Base-by-base conservation (phyloP, 2,888 invertebrate species). In the Drosophila barbarae region DNA sequence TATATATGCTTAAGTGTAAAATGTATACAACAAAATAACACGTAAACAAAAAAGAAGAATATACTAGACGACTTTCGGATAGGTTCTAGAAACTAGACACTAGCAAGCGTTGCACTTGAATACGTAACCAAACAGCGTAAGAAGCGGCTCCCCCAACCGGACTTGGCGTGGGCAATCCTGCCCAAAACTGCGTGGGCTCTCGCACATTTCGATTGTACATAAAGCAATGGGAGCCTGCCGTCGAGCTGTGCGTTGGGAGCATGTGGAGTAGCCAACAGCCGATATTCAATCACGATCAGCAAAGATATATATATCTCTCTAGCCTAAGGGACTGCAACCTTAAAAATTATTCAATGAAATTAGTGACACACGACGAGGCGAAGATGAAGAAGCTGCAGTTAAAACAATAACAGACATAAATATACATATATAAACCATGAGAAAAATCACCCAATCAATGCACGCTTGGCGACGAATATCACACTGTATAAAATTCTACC, bases 401-500 rank as follows among this genome's bases (percentile, higher is more conserved):
- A 49, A 50, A 49, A 36, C 26, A 54, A 52, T 39, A 67, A 41
- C 13, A 46, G 15, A 44, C 42, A 50, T 30, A 53, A 69, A 13
- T 39, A 21, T 39, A 72, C 69, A 46, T 42, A 23, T 28, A 44
- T 28, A 44, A 2, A 8, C 46, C 46, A 18, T 32, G 8, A 32
- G 21, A 32, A 46, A 30, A 30, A 46, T 30, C 46, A 46, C 46
- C 46, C 67, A 76, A 68, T 72, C 67, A 65, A 65, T 73, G 80
- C 75, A 80, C 70, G 76, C 78, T 53, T 57, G 57, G 64, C 64
- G 63, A 70, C 61, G 58, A 63, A 71, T 67, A 63, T 66, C 59
- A 69, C 70, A 65, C 53, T 72, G 73, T 73, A 73, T 72, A 73
- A 72, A 73, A 73, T 63, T 79, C 69, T 71, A 84, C 61, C 66